phyloP scores from a whole-genome alignment of 2,797 vertebrate species.

The Betta splendens region DNA sequence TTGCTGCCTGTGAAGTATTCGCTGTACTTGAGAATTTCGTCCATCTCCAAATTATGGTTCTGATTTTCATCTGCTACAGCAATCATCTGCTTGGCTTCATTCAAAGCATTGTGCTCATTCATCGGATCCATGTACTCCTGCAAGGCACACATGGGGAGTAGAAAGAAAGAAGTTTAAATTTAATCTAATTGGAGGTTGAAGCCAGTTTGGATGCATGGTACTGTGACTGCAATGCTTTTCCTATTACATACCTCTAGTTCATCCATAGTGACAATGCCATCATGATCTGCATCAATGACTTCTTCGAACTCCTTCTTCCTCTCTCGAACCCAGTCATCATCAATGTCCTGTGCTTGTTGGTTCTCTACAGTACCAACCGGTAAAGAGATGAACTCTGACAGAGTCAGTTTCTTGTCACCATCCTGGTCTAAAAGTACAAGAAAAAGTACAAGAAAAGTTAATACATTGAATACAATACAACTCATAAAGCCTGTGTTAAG shows the following conservation, averaged over 20 bases:
- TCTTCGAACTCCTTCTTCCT: constrained; percentile 94
- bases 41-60: constrained; percentile 90
- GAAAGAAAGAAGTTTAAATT: no score
- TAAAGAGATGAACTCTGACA: constrained; percentile 94
- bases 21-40: constrained; percentile 97
- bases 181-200: no score
- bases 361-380: constrained; percentile 96
- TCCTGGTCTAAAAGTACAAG: constrained; percentile 87
- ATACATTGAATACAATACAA: neutral
- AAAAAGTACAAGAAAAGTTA: neutral
- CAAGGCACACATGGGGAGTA: neutral
- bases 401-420: constrained; percentile 88
- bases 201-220: neutral
- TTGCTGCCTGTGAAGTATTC: constrained; percentile 99
- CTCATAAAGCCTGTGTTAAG: neutral
- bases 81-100: constrained; percentile 98
- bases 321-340: constrained; percentile 95
- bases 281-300: constrained; percentile 88
- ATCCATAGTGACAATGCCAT: constrained; percentile 92
- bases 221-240: neutral
- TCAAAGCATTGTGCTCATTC: constrained; percentile 96
- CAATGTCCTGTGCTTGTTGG: constrained; percentile 93
- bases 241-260: constrained; percentile 88
- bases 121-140: constrained; percentile 99
- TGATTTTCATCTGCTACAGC: constrained; percentile 98